Evolutionary conservation across 1,140 invertebrate genomes (phyloP).

Genomic region (Drosophila ficusphila): DNA sequence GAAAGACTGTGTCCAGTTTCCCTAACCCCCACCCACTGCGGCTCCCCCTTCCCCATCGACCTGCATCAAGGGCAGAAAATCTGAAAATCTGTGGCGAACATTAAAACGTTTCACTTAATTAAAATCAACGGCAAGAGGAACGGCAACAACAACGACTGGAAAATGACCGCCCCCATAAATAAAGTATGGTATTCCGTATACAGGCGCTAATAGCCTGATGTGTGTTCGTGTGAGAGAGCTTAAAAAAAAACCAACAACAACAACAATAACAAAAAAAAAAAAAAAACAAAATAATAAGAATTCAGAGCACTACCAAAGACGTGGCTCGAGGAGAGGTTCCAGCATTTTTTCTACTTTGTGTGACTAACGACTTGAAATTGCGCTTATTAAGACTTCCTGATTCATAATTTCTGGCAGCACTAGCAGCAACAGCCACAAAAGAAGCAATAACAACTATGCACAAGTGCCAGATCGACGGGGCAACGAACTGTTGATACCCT

Average conservation of each 20-base stretch:
- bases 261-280: not conserved
- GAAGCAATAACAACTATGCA: conserved; percentile 21
- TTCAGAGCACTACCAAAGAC: conserved; percentile 44
- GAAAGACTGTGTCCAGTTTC: too few relatives aligned
- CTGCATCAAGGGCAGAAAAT: conserved; percentile 44
- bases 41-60: not conserved
- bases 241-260: conserved; percentile 2
- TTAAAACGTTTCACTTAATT: conserved; percentile 77
- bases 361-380: conserved; percentile 82
- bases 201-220: conserved; percentile 47
- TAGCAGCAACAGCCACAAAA: conserved; percentile 8
- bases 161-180: conserved; percentile 57
- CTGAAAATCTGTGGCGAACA: conserved; percentile 67
- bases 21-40: not conserved
- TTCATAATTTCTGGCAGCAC: conserved; percentile 74
- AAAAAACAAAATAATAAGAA: conserved; percentile 25
- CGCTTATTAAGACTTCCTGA: conserved; percentile 83
- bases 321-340: conserved; percentile 51
- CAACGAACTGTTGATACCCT: not conserved
- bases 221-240: conserved; percentile 19
- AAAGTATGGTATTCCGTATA: conserved; percentile 23
- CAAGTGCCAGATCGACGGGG: not conserved
- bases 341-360: conserved; percentile 51
- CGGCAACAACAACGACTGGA: conserved; percentile 33
- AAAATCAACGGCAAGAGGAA: conserved; percentile 60